These are phyloP conservation scores for Lanius collurio DNA, from an alignment of 2,113 vertebrate genomes.

Conservation along the genomic window DNA sequence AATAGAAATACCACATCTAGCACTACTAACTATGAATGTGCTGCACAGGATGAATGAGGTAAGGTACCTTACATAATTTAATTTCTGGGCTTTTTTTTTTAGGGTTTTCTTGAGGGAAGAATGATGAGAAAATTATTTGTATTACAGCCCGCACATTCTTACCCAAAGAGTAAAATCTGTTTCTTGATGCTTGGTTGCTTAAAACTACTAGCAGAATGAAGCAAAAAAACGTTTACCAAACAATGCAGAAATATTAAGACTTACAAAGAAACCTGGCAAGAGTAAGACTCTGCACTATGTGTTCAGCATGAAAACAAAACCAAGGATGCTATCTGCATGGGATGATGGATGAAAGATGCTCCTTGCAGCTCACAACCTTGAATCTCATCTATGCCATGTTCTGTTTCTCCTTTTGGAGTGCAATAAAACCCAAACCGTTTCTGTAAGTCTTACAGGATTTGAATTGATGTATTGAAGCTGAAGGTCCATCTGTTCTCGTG, in stretches of 20 bases:
- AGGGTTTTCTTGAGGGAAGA: background rate
- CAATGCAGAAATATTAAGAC: background rate
- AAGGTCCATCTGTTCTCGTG: slow-evolving; percentile 23
- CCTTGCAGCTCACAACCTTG: background rate
- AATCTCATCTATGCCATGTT: background rate
- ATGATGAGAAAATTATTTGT: background rate
- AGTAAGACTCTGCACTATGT: background rate
- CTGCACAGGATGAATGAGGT: background rate
- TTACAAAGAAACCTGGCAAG: background rate
- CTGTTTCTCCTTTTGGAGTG: background rate
- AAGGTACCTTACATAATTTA: background rate
- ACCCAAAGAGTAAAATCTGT: background rate
- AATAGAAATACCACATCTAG: background rate
- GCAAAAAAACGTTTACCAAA: background rate
- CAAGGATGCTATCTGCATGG: background rate
- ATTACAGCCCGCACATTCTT: background rate
- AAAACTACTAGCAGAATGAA: background rate
- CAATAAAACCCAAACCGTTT: background rate
- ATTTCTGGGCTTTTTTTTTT: background rate
- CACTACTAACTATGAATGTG: background rate
- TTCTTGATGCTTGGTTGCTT: background rate
- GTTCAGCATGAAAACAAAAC: background rate
- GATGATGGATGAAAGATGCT: background rate
- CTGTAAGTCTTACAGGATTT: background rate
- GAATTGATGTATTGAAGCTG: background rate